Evolutionary conservation across 2,888 invertebrate species (phyloP).

Genomic region (Tuberolachnus salignus): DNA sequence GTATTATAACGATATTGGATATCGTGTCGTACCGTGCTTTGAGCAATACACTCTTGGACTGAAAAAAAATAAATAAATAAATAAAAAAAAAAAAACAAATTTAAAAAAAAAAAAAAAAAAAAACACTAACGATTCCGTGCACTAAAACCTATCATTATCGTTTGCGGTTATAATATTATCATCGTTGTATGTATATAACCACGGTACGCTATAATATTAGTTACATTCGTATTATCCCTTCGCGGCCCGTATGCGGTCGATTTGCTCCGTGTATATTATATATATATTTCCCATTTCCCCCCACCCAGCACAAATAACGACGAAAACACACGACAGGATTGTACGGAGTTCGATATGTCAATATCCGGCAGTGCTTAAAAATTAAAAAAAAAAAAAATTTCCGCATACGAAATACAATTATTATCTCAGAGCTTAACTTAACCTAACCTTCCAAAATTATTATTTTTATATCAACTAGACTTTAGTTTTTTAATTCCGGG

Average conservation of each 20-base stretch:
- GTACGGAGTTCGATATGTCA: no score
- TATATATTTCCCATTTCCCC: background rate
- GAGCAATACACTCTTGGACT: slow-evolving; percentile 34
- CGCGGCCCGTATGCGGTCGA: background rate
- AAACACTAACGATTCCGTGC: slow-evolving; percentile 47
- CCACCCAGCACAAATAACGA: background rate
- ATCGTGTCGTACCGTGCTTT: slow-evolving; percentile 49
- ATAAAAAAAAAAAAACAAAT: slow-evolving; percentile 4
- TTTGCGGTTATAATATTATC: slow-evolving; percentile 51
- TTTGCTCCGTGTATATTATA: background rate
- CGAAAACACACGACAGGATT: slow-evolving; percentile 23
- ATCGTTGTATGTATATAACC: background rate
- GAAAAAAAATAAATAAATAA: background rate
- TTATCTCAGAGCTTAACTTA: no score
- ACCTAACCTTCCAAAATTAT: no score
- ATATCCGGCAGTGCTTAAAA: no score
- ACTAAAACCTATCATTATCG: slow-evolving; percentile 53
- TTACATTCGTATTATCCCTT: slow-evolving; percentile 2
- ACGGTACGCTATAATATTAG: background rate
- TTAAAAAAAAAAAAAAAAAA: background rate
- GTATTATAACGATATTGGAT: slow-evolving; percentile 48
- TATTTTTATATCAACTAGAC: no score
- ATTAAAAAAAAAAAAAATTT: no score
- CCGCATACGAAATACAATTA: no score
- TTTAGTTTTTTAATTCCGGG: no score